Base-by-base conservation (phyloP, 37 sponge, comb jelly and placozoan species). In the Bolinopsis microptera region DNA sequence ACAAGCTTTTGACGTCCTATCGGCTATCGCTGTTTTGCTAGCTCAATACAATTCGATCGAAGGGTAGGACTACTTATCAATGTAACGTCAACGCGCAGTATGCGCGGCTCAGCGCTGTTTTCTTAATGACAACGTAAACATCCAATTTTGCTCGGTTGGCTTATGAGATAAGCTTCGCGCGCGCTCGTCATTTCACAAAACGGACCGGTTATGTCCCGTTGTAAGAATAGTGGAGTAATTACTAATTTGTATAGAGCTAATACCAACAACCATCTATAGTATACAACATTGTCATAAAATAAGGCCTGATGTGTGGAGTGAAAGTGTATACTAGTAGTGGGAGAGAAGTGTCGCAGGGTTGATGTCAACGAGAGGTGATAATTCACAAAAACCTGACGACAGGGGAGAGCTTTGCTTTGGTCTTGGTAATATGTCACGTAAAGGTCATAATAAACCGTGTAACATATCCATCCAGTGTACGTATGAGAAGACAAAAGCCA, bases 81-180 rank as follows among this genome's bases (percentile, higher is more conserved):
- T n/a, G n/a, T 75, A 33, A 75, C 9, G 76, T 16, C 35, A 75
- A 75, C 32, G 34, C 32, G 35, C 35, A 24, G 69, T 24, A 24
- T 24, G 24, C 69, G n/a, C n/a, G n/a, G n/a, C n/a, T n/a, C n/a
- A 5, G 61, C 61, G 61, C 61, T 39, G 1, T 67, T 92, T 69
- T 86, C 90, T 86, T 86, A 86, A 86, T 86, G 90, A 86, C 61
- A 77, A 77, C 37, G 80, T 77, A 35, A 34, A 77, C 80, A 77
- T 13, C 22, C 37, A 77, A 77, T 32, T 16, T 36, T 32, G 21
- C 80, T 13, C 1, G 35, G 80, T 77, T 32, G 3, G 80, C 5
- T 48, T 48, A 48, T 18, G 61, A 48, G 61, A 72, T 28, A 21
- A 28, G 31, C 75, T 72, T 30, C 75, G 31, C 75, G 26, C 75